These are phyloP conservation scores for Drosophila seclusa DNA, from an alignment of 2,888 invertebrate genomes.

Conservation along the genomic window DNA sequence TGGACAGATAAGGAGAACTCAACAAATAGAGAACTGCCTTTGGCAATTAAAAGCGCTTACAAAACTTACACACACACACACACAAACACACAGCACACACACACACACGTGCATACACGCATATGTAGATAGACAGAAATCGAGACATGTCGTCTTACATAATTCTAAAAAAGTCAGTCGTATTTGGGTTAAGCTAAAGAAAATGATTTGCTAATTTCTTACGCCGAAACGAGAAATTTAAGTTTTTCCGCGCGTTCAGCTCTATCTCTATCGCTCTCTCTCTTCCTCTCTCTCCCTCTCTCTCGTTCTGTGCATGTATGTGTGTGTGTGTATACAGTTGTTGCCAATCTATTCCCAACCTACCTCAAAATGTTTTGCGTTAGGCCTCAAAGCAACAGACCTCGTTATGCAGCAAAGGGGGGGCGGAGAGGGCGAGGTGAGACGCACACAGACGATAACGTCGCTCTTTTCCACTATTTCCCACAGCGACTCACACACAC, in stretches of 20 bases:
- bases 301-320: constrained; percentile 15
- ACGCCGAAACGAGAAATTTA: constrained; percentile 75
- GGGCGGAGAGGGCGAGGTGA: neutral
- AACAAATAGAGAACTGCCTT: constrained; percentile 56
- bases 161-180: constrained; percentile 66
- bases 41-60: constrained; percentile 64
- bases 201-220: constrained; percentile 79
- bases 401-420: constrained; percentile 57
- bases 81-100: neutral
- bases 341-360: constrained; percentile 83
- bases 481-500: constrained; percentile 50
- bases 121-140: constrained; percentile 40
- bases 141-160: constrained; percentile 64
- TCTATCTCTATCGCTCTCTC: constrained; percentile 14
- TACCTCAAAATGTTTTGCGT: constrained; percentile 83
- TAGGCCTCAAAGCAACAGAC: constrained; percentile 79
- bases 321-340: constrained; percentile 70
- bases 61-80: constrained; percentile 45
- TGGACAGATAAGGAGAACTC: constrained; percentile 66
- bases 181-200: constrained; percentile 78
- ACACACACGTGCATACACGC: neutral
- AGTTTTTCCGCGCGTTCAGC: constrained; percentile 69
- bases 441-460: constrained; percentile 17
- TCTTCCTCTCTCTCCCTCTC: constrained; percentile 1
- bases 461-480: constrained; percentile 78